phyloP scores from a whole-genome alignment of 2,797 vertebrate species.

The Lemur catta region DNA sequence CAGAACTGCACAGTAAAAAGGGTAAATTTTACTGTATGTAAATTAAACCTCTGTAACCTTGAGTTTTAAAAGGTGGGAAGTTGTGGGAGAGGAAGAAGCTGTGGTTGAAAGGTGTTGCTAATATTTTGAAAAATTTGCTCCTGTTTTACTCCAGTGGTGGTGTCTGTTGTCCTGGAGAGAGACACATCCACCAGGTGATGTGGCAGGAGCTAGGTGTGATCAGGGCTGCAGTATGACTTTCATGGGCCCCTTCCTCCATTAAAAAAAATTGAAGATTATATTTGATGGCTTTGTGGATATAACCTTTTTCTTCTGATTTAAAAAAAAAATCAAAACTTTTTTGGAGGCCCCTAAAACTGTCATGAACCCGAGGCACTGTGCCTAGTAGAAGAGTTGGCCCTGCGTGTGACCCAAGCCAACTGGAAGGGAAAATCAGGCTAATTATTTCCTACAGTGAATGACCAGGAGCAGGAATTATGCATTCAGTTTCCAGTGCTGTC shows the following conservation, averaged over 20 bases:
- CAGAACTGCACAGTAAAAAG: not conserved
- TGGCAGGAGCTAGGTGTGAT: not conserved
- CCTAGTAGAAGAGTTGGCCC: not conserved
- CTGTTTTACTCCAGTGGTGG: too few relatives aligned
- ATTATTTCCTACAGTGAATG: not conserved
- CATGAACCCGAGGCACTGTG: not conserved
- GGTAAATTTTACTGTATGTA: not conserved
- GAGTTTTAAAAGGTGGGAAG: not conserved
- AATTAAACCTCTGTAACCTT: not conserved
- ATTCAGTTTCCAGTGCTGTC: not conserved
- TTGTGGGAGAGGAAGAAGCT: not conserved
- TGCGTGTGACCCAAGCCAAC: not conserved
- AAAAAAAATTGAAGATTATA: not conserved
- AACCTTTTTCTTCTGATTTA: not conserved
- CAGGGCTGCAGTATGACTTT: not conserved
- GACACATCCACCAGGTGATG: not conserved
- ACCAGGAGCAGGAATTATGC: not conserved
- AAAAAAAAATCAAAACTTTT: not conserved
- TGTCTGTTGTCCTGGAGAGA: not conserved
- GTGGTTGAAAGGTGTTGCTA: not conserved
- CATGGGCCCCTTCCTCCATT: not conserved
- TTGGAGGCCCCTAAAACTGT: not conserved
- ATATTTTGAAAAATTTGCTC: not conserved
- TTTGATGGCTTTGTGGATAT: not conserved
- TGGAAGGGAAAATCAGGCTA: not conserved